Base-by-base conservation (phyloP, 2,888 invertebrate genomes). In the Rhorus exstirpatorius region DNA sequence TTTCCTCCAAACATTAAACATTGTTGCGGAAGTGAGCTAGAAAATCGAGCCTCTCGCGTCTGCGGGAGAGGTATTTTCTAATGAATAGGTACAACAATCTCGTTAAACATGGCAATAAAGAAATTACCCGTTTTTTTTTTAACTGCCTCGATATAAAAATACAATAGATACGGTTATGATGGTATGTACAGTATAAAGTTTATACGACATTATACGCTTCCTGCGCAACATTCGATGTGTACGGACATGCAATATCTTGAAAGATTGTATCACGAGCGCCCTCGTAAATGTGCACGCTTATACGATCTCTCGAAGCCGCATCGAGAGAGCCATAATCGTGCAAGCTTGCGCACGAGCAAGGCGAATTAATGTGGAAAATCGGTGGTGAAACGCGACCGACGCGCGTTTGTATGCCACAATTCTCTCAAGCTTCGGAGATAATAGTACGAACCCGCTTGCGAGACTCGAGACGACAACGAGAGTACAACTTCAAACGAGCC, bases 331-430 rank as follows among this genome's bases (percentile, higher is more conserved):
- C 65, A 49, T 46, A 46, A 65, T 65, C 31, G 14, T 1, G 14
- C 4, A 24, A 3, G 35, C n/a, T n/a, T n/a, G n/a, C n/a, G 55
- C 26, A 35, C 46, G 58, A 55, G 63, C 58, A 60, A 67, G 60
- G 67, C 26, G 74, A 79, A 79, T 79, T 79, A 79, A 79, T 79
- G 79, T 68, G 51, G 72, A 74, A 79, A 79, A 79, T 79, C 79
- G 79, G 74, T 74, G 74, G 41, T 61, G 58, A 53, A 79, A 51
- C 72, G 60, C 7, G 3, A 21, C 19, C 3, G 0, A 3, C 3
- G 7, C 19, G 6, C 35, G 21, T 10, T 1, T 41, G 21, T 24
- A 26, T 31, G 51, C 61, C 38, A 44, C 67, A 24, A 14, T 74
- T 41, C 51, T 17, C 17, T 51, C 38, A 49, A 38, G 49, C 44